phyloP scores from a whole-genome alignment of 1,140 invertebrate species.

The Leptinotarsa lineolata region DNA sequence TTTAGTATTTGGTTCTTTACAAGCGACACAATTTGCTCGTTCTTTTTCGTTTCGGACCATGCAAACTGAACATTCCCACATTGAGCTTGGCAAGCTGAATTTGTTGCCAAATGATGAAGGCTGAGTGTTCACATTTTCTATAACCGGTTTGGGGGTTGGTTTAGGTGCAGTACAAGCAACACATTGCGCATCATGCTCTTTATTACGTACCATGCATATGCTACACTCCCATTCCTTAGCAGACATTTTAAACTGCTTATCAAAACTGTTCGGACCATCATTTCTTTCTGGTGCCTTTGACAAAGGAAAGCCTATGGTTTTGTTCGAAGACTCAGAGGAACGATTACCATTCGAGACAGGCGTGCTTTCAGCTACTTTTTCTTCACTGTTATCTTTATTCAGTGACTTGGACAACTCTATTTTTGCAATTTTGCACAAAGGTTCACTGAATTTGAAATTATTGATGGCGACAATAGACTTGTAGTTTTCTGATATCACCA shows the following conservation, averaged over 20 bases:
- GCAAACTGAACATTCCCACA: slow-evolving; percentile 66
- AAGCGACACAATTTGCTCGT: slow-evolving; percentile 65
- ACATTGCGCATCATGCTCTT: slow-evolving; percentile 59
- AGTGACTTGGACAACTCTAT: background rate
- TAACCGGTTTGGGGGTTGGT: slow-evolving; percentile 34
- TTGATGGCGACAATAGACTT: slow-evolving; percentile 56
- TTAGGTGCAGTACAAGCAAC: slow-evolving; percentile 58
- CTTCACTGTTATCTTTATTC: background rate
- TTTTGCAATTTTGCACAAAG: slow-evolving; percentile 50
- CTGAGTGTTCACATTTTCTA: background rate
- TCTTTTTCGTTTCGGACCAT: slow-evolving; percentile 65
- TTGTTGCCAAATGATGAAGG: slow-evolving; percentile 46
- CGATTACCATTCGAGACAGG: no score
- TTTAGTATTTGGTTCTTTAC: slow-evolving; percentile 58
- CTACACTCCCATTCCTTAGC: slow-evolving; percentile 61
- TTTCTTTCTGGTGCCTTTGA: slow-evolving; percentile 44
- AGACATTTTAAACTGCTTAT: slow-evolving; percentile 50
- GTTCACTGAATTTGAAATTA: slow-evolving; percentile 63
- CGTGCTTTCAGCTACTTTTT: no score
- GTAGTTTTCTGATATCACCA: slow-evolving; percentile 47
- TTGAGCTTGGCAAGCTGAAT: slow-evolving; percentile 41
- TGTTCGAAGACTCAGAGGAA: background rate
- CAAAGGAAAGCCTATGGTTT: background rate
- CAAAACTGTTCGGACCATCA: slow-evolving; percentile 32
- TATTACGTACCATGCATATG: slow-evolving; percentile 63